These are phyloP conservation scores for Micrastur ruficollis DNA, from an alignment of 2,797 vertebrate species.

Conservation along the genomic window DNA sequence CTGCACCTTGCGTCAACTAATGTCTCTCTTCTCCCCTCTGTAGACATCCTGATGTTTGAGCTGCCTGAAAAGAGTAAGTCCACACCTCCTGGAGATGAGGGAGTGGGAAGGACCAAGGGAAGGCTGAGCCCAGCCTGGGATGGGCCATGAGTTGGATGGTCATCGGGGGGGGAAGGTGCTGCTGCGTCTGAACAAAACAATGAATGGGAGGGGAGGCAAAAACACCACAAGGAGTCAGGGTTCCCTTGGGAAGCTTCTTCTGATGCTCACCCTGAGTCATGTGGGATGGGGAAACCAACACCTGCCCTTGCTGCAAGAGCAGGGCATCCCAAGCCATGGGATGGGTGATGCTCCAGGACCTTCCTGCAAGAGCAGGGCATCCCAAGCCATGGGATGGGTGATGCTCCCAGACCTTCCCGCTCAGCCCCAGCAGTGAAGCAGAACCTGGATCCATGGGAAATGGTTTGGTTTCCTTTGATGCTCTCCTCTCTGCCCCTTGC, in stretches of 20 bases:
- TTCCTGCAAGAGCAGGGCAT: background rate
- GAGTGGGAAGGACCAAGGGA: background rate
- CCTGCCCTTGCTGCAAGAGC: background rate
- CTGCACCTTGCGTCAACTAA: accelerated
- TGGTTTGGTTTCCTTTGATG: background rate
- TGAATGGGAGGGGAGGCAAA: background rate
- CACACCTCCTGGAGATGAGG: background rate
- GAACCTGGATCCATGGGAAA: accelerated
- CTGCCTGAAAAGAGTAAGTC: constrained; percentile 18
- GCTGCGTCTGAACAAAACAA: accelerated
- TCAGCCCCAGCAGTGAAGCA: background rate
- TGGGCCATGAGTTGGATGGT: background rate
- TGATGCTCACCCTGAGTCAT: background rate
- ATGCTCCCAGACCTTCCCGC: background rate
- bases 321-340: background rate
- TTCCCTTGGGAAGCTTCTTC: background rate
- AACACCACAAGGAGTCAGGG: accelerated
- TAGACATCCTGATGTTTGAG: constrained; percentile 6
- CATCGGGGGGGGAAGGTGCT: background rate
- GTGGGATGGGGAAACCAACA: background rate
- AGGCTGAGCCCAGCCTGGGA: background rate
- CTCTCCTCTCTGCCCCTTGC: background rate
- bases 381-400: background rate
- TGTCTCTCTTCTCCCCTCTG: background rate
- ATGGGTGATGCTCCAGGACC: background rate